Base-by-base conservation (phyloP, 2,113 vertebrate genomes). In the Macrotis lagotis region DNA sequence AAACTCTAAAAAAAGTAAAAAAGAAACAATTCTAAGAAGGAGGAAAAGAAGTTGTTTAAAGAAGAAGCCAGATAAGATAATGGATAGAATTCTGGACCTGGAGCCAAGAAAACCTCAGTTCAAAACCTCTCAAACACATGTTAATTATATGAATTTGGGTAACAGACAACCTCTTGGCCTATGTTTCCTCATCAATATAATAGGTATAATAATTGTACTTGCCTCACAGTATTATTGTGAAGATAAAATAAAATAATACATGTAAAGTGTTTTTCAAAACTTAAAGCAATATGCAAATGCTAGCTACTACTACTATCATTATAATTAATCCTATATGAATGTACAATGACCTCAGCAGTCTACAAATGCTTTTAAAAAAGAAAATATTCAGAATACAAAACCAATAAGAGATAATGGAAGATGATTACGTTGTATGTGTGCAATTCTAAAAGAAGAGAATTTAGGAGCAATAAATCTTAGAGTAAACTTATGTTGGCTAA, bases 221-320 rank as follows among this genome's bases (percentile, higher is more conserved):
- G 0, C 22, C n/a, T 26, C 1, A 22, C 25, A 50, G 37, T 44
- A 31, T 1, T 47, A 12, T 24, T 51, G 3, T 52, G 89, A 92
- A 51, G 22, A 90, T 16, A 1, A 51, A 16, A 25, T n/a, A 51
- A 10, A 2, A 31, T 0, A 0, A 25, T 16, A 7, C 1, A 4
- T 1, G 3, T 5, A 12, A 37, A 50, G 48, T 0, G 14, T 1
- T 91, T 49, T 11, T 50, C 47, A 24, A 0, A 1, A 26, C 50
- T 48, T 31, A 16, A 90, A 14, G 19, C 25, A 22, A 24, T 16
- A 6, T n/a, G 2, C 28, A n/a, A 51, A n/a, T 74, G 25, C 14
- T n/a, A 74, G 37, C 3, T 74, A 1, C 31, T 74, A 74, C 31
- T 74, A 74, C 12, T 28, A 93, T 49, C 59, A n/a, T 11, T 44